phyloP scores from a whole-genome alignment of 2,888 invertebrate genomes.

The Eristalis arbustorum region DNA sequence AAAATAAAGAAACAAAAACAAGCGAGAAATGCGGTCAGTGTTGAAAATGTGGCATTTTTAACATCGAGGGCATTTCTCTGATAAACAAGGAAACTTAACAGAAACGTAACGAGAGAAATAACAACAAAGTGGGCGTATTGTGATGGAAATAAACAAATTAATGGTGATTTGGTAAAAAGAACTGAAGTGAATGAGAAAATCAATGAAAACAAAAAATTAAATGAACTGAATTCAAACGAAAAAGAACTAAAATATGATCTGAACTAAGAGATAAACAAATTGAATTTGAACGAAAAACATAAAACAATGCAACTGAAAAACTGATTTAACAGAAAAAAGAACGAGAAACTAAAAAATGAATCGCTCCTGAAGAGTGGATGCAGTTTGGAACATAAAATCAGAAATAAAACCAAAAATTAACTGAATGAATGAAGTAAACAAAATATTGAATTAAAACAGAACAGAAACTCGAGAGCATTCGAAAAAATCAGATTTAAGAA shows the following conservation, averaged over 20 bases:
- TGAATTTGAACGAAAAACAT: background rate
- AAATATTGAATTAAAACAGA: too few species aligned
- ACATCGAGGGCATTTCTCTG: slow-evolving; percentile 9
- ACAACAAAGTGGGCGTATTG: slow-evolving; percentile 24
- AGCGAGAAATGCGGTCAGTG: slow-evolving; percentile 17
- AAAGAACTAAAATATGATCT: slow-evolving; percentile 5
- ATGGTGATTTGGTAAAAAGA: background rate
- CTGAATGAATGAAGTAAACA: too few species aligned
- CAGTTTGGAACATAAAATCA: too few species aligned
- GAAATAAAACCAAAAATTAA: too few species aligned
- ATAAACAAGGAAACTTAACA: background rate
- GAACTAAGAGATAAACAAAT: slow-evolving; percentile 11
- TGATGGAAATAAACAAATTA: background rate
- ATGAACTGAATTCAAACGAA: background rate
- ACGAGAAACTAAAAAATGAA: too few species aligned
- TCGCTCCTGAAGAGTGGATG: too few species aligned
- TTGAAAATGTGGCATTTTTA: slow-evolving; percentile 11
- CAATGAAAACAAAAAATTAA: background rate
- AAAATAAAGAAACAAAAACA: slow-evolving; percentile 2
- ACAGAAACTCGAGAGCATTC: too few species aligned
- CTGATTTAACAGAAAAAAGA: too few species aligned
- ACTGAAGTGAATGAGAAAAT: background rate
- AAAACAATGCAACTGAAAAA: too few species aligned
- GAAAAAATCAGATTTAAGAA: too few species aligned
- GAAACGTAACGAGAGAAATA: slow-evolving; percentile 7